These are phyloP conservation scores for Drosophila sproati DNA, from an alignment of 1,140 invertebrate genomes.

Conservation along the genomic window DNA sequence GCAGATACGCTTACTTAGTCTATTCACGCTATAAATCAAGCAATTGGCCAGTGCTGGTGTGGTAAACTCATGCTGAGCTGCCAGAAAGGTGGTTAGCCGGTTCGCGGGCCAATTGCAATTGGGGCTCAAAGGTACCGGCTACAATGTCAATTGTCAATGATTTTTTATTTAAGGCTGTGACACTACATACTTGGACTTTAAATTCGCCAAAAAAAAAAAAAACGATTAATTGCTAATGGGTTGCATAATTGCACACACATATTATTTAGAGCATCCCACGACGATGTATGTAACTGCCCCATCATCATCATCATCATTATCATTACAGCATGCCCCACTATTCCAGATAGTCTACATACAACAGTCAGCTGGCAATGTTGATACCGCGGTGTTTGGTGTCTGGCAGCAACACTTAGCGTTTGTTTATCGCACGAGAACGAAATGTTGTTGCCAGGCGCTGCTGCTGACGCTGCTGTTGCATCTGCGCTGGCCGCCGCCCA, in stretches of 20 bases:
- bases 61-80: constrained; percentile 17
- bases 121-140: constrained; percentile 63
- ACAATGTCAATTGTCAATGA: constrained; percentile 69
- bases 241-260: constrained; percentile 16
- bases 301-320: constrained; percentile 58
- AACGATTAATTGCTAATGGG: constrained; percentile 38
- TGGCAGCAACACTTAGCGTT: constrained; percentile 79
- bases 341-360: constrained; percentile 48
- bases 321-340: constrained; percentile 61
- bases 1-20: constrained; percentile 80
- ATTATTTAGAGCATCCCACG: constrained; percentile 30
- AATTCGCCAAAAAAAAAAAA: constrained; percentile 19
- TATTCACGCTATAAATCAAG: constrained; percentile 78
- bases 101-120: constrained; percentile 25
- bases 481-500: constrained; percentile 59
- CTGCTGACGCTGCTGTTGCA: constrained; percentile 48
- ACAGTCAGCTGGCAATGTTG: constrained; percentile 59
- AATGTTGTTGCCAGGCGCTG: constrained; percentile 77
- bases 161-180: not conserved
- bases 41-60: constrained; percentile 39
- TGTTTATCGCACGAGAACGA: constrained; percentile 75
- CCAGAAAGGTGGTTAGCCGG: constrained; percentile 19
- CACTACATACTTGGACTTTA: not conserved
- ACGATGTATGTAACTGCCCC: constrained; percentile 5
- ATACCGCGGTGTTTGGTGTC: constrained; percentile 57